Evolutionary conservation across 2,888 invertebrate genomes (phyloP), one percentile per base, ranked within the genome.

Genomic region (Cosmia pyralina): DNA sequence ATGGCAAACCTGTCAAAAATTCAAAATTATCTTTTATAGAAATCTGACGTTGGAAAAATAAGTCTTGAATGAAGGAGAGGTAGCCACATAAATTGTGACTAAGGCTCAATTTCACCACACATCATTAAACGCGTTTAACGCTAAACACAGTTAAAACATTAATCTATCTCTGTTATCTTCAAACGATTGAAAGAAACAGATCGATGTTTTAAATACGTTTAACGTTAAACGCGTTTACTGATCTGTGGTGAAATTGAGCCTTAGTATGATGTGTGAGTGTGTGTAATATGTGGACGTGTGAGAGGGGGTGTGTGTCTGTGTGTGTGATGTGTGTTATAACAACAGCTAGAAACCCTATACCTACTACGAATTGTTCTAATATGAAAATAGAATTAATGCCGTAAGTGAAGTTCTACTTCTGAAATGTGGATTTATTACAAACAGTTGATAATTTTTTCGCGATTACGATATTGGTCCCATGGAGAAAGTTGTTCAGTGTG

Each of bases 321-420:
- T 28, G 3, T 28, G 28, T 57, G 8, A 46, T 19, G 11, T 22
- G 15, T 11, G 10, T 65, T 34, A 52, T 22, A 34, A 34, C 6
- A 72, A 59, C 69, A 70, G 52, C 52, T n/a, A 65, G 79, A 78
- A 78, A 34, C 73, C 79, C 11, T 55, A 50, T 28, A 44, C n/a
- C n/a, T n/a, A n/a, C 4, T 8, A 28, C 38, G 44, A 70, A 59
- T 41, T 59, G 19, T 44, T 53, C 58, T 57, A 53, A 73, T 50
- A 78, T 68, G 11, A 63, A 78, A 79, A 78, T 78, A 78, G 79
- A 78, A 60, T 63, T 46, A 34, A 55, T 69, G 64, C 19, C 8
- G 38, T 28, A 11, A 15, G 50, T 79, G 78, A 68, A 69, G 73
- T 52, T 73, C 52, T 13, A 69, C 55, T 78, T 69, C 68, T 15